These are phyloP conservation scores for Myiothlypis chrysogaster DNA, from an alignment of 2,797 vertebrate genomes.

Conservation along the genomic window DNA sequence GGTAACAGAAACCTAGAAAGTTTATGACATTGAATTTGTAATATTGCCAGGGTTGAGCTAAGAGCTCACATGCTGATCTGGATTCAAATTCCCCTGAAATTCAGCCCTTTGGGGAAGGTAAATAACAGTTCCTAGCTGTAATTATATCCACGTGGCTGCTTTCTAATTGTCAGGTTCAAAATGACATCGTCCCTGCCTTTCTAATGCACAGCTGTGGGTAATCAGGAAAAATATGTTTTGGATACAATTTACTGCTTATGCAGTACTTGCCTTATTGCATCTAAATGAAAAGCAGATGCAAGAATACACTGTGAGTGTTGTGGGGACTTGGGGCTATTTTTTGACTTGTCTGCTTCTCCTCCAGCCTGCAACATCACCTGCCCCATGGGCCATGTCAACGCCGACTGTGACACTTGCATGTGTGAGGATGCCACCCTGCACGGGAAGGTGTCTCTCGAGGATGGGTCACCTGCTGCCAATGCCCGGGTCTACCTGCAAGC, in stretches of 20 bases:
- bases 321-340: not conserved
- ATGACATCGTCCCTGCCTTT: not conserved
- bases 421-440: slow-evolving; percentile 87
- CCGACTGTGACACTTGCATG: slow-evolving; percentile 88
- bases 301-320: rapidly evolving
- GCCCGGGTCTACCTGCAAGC: slow-evolving; percentile 78
- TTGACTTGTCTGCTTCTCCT: not conserved
- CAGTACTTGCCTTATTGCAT: slow-evolving; percentile 9
- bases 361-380: slow-evolving; percentile 87
- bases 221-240: slow-evolving; percentile 23
- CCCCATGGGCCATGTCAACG: slow-evolving; percentile 84
- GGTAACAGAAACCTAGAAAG: not conserved
- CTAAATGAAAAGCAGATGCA: not conserved
- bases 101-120: slow-evolving; percentile 16
- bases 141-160: slow-evolving; percentile 41
- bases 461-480: slow-evolving; percentile 79
- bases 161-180: slow-evolving; percentile 27
- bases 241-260: not conserved
- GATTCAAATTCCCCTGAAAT: not conserved
- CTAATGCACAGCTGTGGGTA: slow-evolving; percentile 12
- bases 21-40: not conserved
- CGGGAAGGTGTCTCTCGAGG: slow-evolving; percentile 84
- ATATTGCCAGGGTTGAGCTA: slow-evolving; percentile 2
- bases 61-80: not conserved
- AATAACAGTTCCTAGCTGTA: slow-evolving; percentile 24